Evolutionary conservation across 2,797 vertebrate species (phyloP).

Genomic region (Pseudochaenichthys georgianus): DNA sequence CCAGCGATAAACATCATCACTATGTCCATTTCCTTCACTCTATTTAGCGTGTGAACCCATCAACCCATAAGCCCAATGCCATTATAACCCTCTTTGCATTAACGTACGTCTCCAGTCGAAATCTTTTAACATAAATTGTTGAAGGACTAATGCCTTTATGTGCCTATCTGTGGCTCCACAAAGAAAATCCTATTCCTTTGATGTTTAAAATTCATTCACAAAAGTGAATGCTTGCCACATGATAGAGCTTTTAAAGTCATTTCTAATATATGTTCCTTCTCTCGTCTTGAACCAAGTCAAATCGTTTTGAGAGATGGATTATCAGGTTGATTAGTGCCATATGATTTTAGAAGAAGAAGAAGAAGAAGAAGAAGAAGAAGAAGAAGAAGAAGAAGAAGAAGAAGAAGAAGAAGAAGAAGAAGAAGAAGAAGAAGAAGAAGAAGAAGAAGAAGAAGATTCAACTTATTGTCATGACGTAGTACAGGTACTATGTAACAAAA

Average conservation of each 20-base stretch:
- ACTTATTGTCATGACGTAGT: too few relatives aligned
- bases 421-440: too few relatives aligned
- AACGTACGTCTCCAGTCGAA: conserved; percentile 30
- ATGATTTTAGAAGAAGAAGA: background rate
- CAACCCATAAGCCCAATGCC: conserved; percentile 46
- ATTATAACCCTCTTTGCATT: conserved; percentile 54
- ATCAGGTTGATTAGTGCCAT: conserved; percentile 14
- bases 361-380: too few relatives aligned
- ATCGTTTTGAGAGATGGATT: conserved; percentile 36
- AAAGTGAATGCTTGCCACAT: conserved; percentile 32
- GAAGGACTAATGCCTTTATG: conserved; percentile 38
- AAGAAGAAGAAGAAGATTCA: too few relatives aligned
- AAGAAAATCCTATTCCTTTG: conserved; percentile 15
- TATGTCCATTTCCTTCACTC: conserved; percentile 73
- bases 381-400: too few relatives aligned
- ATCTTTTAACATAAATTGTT: conserved; percentile 46
- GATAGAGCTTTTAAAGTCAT: conserved; percentile 38
- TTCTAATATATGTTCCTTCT: conserved; percentile 25
- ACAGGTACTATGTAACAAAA: too few relatives aligned
- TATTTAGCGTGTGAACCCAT: conserved; percentile 65
- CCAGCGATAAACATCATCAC: conserved; percentile 76
- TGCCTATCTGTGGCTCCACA: conserved; percentile 22
- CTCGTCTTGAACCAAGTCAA: conserved; percentile 23
- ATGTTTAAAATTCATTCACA: conserved; percentile 40
- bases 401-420: too few relatives aligned